Evolutionary conservation across 2,888 invertebrate genomes (phyloP).

Genomic region (Sminthurides aquaticus): DNA sequence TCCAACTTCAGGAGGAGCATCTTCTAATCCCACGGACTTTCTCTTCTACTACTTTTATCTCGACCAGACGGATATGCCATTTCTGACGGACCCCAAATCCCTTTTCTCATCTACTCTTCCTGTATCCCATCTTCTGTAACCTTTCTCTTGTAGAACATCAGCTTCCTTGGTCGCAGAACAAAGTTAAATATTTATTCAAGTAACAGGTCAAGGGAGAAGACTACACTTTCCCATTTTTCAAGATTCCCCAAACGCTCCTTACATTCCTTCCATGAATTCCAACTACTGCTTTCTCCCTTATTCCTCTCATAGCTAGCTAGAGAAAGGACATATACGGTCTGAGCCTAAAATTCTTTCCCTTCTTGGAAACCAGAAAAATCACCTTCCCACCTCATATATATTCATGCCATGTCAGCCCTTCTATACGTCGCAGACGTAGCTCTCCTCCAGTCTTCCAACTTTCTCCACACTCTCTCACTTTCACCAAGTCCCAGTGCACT

Average conservation of each 20-base stretch:
- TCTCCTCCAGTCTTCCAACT: neutral
- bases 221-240: neutral
- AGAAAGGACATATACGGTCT: no score
- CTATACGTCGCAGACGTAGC: neutral
- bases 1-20: no score
- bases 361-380: neutral
- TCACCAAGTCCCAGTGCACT: neutral
- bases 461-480: neutral
- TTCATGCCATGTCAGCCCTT: neutral
- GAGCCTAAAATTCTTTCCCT: no score
- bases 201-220: neutral
- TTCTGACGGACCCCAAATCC: neutral
- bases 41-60: no score
- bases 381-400: constrained; percentile 9
- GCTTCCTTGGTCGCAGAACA: neutral
- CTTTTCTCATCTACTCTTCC: neutral
- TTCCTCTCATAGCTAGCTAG: no score
- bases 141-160: neutral
- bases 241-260: neutral
- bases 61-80: no score
- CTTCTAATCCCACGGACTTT: no score
- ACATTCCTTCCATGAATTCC: neutral
- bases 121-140: neutral
- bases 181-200: neutral
- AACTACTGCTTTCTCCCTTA: no score